A percentile compares a stretch with the other conserved stretches of the same genome.
Conservation (phyloP, 2,888 invertebrate genomes). For the Macrophya alboannulata region DNA sequence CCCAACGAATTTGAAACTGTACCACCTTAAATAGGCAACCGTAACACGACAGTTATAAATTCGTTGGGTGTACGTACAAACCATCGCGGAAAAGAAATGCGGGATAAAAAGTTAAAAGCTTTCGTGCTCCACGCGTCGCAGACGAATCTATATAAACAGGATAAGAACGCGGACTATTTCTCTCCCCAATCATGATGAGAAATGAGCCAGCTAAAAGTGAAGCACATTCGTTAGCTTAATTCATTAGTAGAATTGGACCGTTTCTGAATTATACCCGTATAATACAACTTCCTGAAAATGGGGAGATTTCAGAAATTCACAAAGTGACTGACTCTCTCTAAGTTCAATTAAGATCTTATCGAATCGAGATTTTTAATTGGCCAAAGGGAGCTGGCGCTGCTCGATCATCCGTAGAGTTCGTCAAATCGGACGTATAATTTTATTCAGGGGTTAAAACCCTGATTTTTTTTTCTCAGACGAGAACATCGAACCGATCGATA, state of each 20-base stretch:
- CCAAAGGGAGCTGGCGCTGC: background rate
- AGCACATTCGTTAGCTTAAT: slow-evolving; percentile 43
- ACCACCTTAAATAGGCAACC: too few relatives aligned
- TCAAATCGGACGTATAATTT: background rate
- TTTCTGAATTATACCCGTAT: background rate
- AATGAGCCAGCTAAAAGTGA: slow-evolving; percentile 15
- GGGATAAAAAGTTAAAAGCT: background rate
- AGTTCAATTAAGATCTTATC: slow-evolving; percentile 15
- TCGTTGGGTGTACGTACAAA: too few relatives aligned
- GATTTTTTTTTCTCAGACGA: too few relatives aligned
- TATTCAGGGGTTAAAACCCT: too few relatives aligned
- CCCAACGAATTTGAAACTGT: too few relatives aligned
- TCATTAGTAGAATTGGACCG: slow-evolving; percentile 22
- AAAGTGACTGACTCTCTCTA: background rate
- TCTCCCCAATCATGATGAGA: background rate
- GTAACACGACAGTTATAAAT: too few relatives aligned
- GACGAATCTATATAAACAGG: background rate
- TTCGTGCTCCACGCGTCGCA: background rate
- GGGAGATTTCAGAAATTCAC: background rate
- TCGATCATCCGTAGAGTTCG: background rate
- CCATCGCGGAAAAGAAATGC: too few relatives aligned
- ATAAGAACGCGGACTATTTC: background rate
- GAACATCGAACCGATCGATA: background rate
- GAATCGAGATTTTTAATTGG: background rate
- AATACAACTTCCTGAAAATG: too few relatives aligned